Conservation (phyloP, 2,888 invertebrate genomes). For the Megaustenia siamemsis region DNA sequence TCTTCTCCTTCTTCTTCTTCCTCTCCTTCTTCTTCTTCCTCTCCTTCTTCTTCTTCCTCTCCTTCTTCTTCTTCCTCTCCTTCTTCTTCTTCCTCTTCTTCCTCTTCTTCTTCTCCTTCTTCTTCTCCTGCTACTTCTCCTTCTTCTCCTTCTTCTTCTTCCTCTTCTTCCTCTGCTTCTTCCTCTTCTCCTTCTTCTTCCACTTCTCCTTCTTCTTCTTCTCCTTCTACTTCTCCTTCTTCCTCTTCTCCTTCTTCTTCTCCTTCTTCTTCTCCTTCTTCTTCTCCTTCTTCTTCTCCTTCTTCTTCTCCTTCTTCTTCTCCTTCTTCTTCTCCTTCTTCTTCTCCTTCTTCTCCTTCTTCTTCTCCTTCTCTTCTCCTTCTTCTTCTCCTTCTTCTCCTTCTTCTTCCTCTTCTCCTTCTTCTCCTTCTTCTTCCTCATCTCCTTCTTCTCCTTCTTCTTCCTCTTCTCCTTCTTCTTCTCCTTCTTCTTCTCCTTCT, state of each 20-base stretch:
- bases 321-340: constrained; percentile 29
- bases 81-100: neutral
- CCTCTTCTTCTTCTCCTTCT: neutral
- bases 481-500: constrained; percentile 13
- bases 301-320: neutral
- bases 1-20: neutral
- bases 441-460: neutral
- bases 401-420: neutral
- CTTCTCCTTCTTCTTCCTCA: too few species aligned
- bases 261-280: neutral
- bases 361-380: constrained; percentile 6
- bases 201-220: neutral
- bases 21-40: neutral
- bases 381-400: constrained; percentile 14
- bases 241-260: neutral
- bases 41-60: neutral
- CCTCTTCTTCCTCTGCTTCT: neutral
- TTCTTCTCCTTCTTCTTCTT: neutral
- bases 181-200: neutral
- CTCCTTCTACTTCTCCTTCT: neutral
- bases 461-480: neutral
- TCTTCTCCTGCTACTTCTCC: neutral
- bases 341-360: constrained; percentile 18
- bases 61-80: neutral
- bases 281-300: neutral